Base-by-base conservation (phyloP, 2,888 invertebrate genomes). In the Digitonthophagus gazella region DNA sequence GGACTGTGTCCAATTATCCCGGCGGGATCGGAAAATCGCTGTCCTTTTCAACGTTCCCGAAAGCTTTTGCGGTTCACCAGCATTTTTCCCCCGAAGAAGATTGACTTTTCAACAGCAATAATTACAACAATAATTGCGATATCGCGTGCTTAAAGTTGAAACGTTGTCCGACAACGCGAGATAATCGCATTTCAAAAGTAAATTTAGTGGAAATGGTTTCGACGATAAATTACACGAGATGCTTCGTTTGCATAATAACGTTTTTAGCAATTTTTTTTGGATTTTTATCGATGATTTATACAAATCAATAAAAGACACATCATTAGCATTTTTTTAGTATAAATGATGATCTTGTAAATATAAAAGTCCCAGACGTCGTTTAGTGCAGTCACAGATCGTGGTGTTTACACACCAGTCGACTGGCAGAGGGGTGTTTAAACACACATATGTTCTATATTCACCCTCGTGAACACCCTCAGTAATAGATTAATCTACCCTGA, bases 401-500 rank as follows among this genome's bases (percentile, higher is more conserved):
- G 11, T 44, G 28, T 44, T 44, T 44, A 44, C 28, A 44, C 28
- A 44, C 11, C 28, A 22, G 22, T 22, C 22, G 11, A 44, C 8
- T 44, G 6, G 28, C 28, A 44, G 1, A 44, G 28, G 6, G 28
- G 28, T 6, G 6, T 11, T 44, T 44, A 44, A 44, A 61, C 61
- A 61, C 61, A 61, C 20, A 61, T 61, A 20, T 61, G 18, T 61
- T 61, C 20, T 19, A 15, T 19, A 56, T 75, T 66, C 76, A 76
- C 75, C 73, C 73, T 74, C 72, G 72, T 72, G 66, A 72, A 74
- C 72, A 74, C 77, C 78, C 78, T 74, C 72, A 73, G 76, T 80
- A 81, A 81, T 81, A 80, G 81, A 81, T 80, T 81, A 79, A 80
- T 80, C 80, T 78, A 78, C 80, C 81, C 61, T 78, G 79, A 80